Evolutionary conservation across 2,888 invertebrate genomes (phyloP), one percentile per base, ranked within the genome.

Genomic region (Holacanthella duospinosa): DNA sequence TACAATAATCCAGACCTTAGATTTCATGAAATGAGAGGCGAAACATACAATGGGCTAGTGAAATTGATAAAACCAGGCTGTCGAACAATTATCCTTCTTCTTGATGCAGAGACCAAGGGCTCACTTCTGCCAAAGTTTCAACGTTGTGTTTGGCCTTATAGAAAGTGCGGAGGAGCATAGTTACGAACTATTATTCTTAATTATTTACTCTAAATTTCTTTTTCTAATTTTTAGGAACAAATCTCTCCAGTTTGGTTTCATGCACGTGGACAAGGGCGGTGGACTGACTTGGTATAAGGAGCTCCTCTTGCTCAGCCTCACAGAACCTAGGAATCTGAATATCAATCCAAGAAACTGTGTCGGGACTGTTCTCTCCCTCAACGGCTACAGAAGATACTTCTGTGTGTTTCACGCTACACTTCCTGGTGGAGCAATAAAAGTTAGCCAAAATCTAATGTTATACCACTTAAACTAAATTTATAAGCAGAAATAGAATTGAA

Each of bases 401-500:
- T 96, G 94, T 78, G 94, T 99, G 82, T 99, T 95, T 80, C 97
- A 99, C 80, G 93, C 93, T 63, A 94, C 71, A 79, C 93, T 94
- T 78, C 89, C 90, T 1, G 93, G 92, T 62, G 70, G 71, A 74
- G 84, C 85, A 55, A 83, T 84, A 61, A 86, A 68, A 58, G 85
- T 82, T 86, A 85, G 69, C 84, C 69, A 25, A 58, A 56, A 6
- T n/a, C n/a, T n/a, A n/a, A n/a, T n/a, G n/a, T n/a, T n/a, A n/a
- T n/a, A n/a, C n/a, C n/a, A n/a, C n/a, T n/a, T n/a, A n/a, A 36
- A 36, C 16, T 36, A 36, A 36, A 36, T 36, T 36, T 12, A 16
- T 36, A 12, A 6, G 48, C n/a, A 21, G 48, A 21, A n/a, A 21
- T 21, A 48, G n/a, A 48, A 48, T 21, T n/a, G 48, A n/a, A n/a